phyloP scores from a whole-genome alignment of 2,888 invertebrate species.

The Actias luna region DNA sequence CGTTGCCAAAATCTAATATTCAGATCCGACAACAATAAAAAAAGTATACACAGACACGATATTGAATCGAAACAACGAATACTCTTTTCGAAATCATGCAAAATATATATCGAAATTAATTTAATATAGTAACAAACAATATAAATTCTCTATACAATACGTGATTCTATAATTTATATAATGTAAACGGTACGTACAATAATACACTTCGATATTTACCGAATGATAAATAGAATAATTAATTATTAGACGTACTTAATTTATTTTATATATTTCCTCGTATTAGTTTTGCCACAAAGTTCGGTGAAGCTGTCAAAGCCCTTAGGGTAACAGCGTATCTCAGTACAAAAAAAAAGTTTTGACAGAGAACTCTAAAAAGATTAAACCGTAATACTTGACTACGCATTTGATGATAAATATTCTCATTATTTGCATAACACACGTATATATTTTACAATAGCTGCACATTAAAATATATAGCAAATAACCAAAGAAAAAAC shows the following conservation, averaged over 20 bases:
- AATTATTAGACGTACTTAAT: too few relatives aligned
- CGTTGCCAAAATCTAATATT: constrained; percentile 9
- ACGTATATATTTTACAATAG: background rate
- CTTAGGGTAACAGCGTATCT: too few relatives aligned
- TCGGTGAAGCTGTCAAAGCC: too few relatives aligned
- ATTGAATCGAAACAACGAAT: constrained; percentile 22
- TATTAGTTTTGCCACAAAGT: too few relatives aligned
- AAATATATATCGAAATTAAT: background rate
- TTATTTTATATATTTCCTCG: too few relatives aligned
- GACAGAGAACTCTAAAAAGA: too few relatives aligned
- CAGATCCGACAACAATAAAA: background rate
- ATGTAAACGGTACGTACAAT: background rate
- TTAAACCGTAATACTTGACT: too few relatives aligned
- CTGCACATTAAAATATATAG: background rate
- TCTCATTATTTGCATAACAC: background rate
- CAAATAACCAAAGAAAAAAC: background rate
- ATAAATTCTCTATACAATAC: background rate
- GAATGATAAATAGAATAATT: background rate
- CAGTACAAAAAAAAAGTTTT: too few relatives aligned
- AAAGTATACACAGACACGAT: background rate
- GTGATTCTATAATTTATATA: background rate
- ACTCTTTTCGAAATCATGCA: constrained; percentile 16
- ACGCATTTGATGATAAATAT: too few relatives aligned
- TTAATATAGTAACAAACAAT: background rate
- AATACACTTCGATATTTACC: background rate